A percentile compares a stretch with the other conserved stretches of the same genome.
Evolutionary conservation across 2,797 vertebrate species (phyloP).

Genomic region (Helarctos malayanus): DNA sequence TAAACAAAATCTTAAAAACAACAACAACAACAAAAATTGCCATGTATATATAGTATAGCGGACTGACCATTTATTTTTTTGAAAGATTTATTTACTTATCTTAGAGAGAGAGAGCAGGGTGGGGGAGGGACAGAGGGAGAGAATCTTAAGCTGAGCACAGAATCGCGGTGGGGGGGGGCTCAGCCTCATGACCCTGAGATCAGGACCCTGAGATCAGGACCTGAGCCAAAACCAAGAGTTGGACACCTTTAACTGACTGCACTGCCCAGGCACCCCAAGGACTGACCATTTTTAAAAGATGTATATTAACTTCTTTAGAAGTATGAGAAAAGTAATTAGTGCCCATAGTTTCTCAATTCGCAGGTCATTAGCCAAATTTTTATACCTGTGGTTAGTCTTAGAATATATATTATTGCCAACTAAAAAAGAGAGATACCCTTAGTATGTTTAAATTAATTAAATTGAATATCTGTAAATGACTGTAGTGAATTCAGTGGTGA

Average conservation of each 20-base stretch:
- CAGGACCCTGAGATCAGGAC: not conserved
- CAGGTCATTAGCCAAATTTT: not conserved
- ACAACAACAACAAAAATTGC: no score
- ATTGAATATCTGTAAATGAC: not conserved
- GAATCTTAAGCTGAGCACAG: not conserved
- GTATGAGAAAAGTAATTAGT: not conserved
- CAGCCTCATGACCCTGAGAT: not conserved
- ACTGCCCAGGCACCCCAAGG: not conserved
- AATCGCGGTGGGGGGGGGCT: not conserved
- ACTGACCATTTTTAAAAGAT: not conserved
- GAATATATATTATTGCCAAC: not conserved
- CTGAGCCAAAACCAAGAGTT: not conserved
- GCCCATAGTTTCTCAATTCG: not conserved
- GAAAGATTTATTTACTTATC: not conserved
- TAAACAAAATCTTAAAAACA: no score
- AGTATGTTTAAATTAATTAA: slow-evolving; percentile 28
- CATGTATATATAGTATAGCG: no score
- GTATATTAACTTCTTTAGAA: not conserved
- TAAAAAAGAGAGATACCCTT: not conserved
- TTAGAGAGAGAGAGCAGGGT: not conserved
- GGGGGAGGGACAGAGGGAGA: not conserved
- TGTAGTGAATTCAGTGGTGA: not conserved
- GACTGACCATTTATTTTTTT: not conserved
- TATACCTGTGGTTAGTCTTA: not conserved
- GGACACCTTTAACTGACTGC: not conserved